Evolutionary conservation across 2,113 vertebrate species (phyloP), one percentile per base, ranked within the genome.

Genomic region (Oncorhynchus mykiss): DNA sequence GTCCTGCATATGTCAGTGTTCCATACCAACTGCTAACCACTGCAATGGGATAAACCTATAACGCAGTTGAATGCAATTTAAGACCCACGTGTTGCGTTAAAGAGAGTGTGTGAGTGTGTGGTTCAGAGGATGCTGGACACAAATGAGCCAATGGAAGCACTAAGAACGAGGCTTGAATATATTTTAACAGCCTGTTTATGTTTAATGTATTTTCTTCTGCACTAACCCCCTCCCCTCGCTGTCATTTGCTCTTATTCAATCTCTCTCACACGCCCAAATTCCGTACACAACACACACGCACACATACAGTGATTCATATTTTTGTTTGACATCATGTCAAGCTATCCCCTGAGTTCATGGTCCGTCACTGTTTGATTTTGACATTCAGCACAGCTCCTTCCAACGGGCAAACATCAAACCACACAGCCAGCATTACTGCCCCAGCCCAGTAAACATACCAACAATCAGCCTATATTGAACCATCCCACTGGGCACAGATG

Each of bases 11-110:
- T 54, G 51, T 54, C 51, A 54, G 16, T 54, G 51, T 7, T 29
- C 76, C 48, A 67, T 70, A 78, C 78, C 39, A 78, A 84, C 34
- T 74, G 34, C 77, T 79, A 62, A 74, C 74, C 24, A 20, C 76
- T 67, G 74, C 72, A 82, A 71, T n/a, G 25, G 79, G 82, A 84
- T 76, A 78, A 89, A 83, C 80, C 80, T 79, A 80, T 74, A 84
- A 84, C 87, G 69, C 85, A 86, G 80, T 82, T 87, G 83, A 89
- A 90, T 65, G 79, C 59, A 85, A 87, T 90, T 88, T 87, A 80
- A 60, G 69, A 84, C 78, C 83, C 86, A 80, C 76, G 66, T 82
- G 87, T 82, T 75, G 82, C 75, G 75, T 80, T 69, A 72, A 8
- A 34, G 66, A 76, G 65, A 54, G 51, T 18, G 51, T 54, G 5